Evolutionary conservation across 2,113 vertebrate genomes (phyloP).

Genomic region (Albula glossodonta): DNA sequence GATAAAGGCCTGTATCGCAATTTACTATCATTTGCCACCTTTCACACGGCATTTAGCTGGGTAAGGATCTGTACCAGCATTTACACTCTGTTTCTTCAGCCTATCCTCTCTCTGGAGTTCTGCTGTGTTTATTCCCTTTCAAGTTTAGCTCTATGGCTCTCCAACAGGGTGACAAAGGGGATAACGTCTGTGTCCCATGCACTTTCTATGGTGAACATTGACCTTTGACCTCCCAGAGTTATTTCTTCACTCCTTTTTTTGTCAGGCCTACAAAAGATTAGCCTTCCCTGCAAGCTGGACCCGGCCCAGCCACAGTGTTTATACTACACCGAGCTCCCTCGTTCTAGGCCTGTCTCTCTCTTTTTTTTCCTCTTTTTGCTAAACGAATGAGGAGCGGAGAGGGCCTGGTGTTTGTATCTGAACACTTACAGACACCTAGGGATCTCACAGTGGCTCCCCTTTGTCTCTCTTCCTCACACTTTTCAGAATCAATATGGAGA

Average conservation of each 20-base stretch:
- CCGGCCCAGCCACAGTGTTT: not conserved
- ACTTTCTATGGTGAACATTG: not conserved
- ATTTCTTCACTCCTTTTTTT: not conserved
- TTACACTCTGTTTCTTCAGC: not conserved
- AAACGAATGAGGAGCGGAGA: not conserved
- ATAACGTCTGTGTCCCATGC: too few relatives aligned
- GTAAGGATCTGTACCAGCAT: not conserved
- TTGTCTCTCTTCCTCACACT: not conserved
- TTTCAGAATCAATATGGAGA: not conserved
- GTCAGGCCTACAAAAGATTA: not conserved
- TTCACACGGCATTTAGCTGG: not conserved
- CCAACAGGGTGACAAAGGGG: too few relatives aligned
- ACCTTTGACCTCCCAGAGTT: not conserved
- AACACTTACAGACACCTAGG: not conserved
- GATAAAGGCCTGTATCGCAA: not conserved
- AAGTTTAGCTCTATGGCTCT: not conserved
- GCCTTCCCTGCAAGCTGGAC: not conserved
- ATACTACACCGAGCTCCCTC: not conserved
- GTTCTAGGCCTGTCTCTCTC: not conserved
- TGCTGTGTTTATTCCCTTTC: not conserved
- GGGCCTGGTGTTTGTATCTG: too few relatives aligned
- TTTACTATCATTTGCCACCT: too few relatives aligned
- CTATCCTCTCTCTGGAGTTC: not conserved
- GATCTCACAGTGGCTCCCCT: not conserved
- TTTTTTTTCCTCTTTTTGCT: not conserved